Conservation (phyloP, 2,113 vertebrate species). For the Mirounga angustirostris region DNA sequence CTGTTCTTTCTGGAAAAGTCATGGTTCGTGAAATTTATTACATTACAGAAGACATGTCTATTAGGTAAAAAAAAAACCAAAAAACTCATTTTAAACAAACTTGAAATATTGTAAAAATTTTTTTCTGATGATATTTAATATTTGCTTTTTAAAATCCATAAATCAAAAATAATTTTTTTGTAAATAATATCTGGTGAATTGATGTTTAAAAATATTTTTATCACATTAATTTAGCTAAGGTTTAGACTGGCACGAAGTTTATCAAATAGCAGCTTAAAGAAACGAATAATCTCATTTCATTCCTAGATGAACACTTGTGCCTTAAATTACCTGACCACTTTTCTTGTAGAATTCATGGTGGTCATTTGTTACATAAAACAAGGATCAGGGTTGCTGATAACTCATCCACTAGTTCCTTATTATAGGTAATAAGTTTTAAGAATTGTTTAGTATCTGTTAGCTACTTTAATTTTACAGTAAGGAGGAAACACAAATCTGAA, state of each 20-base stretch:
- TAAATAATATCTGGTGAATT: background rate
- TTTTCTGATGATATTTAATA: constrained; percentile 18
- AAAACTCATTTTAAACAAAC: background rate
- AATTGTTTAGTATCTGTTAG: background rate
- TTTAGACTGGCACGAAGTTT: background rate
- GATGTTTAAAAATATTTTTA: constrained; percentile 50
- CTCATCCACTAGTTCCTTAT: background rate
- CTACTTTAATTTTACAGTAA: constrained; percentile 49
- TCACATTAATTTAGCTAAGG: constrained; percentile 37
- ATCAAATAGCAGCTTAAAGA: background rate
- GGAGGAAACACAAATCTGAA: constrained; percentile 9
- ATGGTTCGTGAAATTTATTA: constrained; percentile 99
- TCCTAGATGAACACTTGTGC: constrained; percentile 27
- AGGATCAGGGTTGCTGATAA: background rate
- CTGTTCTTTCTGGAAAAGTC: constrained; percentile 98
- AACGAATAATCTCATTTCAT: constrained; percentile 47
- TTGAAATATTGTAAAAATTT: constrained; percentile 3
- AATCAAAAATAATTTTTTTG: background rate
- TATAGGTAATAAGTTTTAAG: background rate
- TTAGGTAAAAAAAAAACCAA: constrained; percentile 91
- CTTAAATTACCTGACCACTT: constrained; percentile 35
- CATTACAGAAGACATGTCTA: constrained; percentile 98
- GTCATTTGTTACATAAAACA: constrained; percentile 25
- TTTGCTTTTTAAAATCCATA: constrained; percentile 40
- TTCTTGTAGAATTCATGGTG: background rate